A percentile compares a stretch with the other conserved stretches of the same genome.
These are phyloP conservation scores for Incurvaria masculella DNA, from an alignment of 2,888 invertebrate genomes.

Conservation along the genomic window DNA sequence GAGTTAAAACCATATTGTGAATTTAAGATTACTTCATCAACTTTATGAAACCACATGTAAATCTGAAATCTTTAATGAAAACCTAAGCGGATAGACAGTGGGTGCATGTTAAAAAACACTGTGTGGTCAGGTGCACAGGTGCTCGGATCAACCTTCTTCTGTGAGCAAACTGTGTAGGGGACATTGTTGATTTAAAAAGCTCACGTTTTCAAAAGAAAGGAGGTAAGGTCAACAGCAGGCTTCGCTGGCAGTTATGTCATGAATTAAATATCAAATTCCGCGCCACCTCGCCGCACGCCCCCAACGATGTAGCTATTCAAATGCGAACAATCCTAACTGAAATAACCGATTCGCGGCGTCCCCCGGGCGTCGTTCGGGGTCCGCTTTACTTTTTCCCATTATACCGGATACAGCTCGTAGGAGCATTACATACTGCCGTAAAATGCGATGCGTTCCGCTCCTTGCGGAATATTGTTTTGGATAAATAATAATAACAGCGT, in stretches of 20 bases:
- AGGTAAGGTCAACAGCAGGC: slow-evolving; percentile 10
- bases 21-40: too few relatives aligned
- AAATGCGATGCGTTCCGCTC: slow-evolving; percentile 1
- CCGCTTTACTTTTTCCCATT: slow-evolving; percentile 48
- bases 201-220: too few relatives aligned
- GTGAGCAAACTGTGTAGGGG: too few relatives aligned
- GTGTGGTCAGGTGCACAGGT: too few relatives aligned
- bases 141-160: too few relatives aligned
- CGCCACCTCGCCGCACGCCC: slow-evolving; percentile 17
- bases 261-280: slow-evolving; percentile 23
- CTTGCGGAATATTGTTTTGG: slow-evolving; percentile 3
- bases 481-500: neutral
- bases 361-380: slow-evolving; percentile 42
- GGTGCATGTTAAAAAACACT: too few relatives aligned
- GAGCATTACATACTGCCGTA: neutral
- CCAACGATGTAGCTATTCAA: slow-evolving; percentile 32
- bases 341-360: slow-evolving; percentile 44
- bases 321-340: slow-evolving; percentile 42
- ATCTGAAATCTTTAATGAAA: too few relatives aligned
- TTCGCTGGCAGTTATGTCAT: slow-evolving; percentile 15
- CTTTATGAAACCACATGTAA: too few relatives aligned
- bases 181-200: too few relatives aligned
- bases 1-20: too few relatives aligned
- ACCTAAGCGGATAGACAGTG: too few relatives aligned
- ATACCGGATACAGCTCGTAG: slow-evolving; percentile 18